Percentiles rank a stretch among this genome's conserved stretches.
These are phyloP conservation scores for Dendrocopos noguchii DNA, from an alignment of 2,113 vertebrate species.

Conservation along the genomic window DNA sequence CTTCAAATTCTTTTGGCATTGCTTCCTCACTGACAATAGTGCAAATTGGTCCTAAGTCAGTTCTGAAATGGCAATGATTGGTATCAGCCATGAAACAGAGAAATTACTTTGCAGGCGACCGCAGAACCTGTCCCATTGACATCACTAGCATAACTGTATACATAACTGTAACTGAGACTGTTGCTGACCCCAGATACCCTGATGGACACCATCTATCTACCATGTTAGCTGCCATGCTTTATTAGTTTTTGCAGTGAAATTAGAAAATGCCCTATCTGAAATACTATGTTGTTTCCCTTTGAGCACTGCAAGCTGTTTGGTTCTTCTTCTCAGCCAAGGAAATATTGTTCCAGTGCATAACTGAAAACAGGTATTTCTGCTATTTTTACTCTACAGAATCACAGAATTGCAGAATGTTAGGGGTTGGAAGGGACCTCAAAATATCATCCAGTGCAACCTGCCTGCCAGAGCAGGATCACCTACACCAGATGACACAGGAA, in stretches of 20 bases:
- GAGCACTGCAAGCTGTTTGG: neutral
- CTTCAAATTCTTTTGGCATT: neutral
- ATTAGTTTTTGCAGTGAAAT: neutral
- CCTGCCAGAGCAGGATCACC: too few species aligned
- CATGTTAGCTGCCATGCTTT: accelerated
- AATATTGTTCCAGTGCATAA: neutral
- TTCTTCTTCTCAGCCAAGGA: neutral
- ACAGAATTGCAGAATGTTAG: too few species aligned
- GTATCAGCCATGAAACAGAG: neutral
- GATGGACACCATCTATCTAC: neutral
- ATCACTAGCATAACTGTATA: neutral
- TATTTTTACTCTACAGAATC: neutral
- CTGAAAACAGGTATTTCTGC: neutral
- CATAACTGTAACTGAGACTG: neutral
- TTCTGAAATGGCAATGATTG: neutral
- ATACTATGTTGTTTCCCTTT: neutral
- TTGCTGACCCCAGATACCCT: neutral
- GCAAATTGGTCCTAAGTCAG: neutral
- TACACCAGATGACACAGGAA: too few species aligned
- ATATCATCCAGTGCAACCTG: too few species aligned
- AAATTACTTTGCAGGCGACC: neutral
- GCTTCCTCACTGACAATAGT: neutral
- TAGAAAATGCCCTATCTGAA: neutral
- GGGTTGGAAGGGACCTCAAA: too few species aligned
- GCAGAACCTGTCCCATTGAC: neutral